phyloP scores from a whole-genome alignment of 2,113 vertebrate species.

The Neodon shergylaensis region DNA sequence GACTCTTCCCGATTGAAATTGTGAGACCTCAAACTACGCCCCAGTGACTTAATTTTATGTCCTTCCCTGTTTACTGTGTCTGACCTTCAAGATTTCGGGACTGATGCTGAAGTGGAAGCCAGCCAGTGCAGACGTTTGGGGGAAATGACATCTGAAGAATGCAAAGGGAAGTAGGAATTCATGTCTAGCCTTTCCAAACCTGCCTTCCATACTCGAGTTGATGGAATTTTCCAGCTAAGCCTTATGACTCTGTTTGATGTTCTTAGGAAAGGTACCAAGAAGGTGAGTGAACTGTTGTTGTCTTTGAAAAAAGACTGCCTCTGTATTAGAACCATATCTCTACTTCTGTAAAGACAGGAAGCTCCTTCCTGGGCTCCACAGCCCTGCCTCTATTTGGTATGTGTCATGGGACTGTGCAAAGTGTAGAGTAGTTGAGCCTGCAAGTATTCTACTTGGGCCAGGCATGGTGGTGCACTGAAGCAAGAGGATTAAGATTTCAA shows the following conservation, averaged over 20 bases:
- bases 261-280: constrained; percentile 67
- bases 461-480: background rate
- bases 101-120: constrained; percentile 60
- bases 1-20: constrained; percentile 54
- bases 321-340: background rate
- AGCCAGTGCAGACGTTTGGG: constrained; percentile 58
- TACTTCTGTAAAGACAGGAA: background rate
- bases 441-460: background rate
- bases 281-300: constrained; percentile 77
- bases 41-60: constrained; percentile 74
- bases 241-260: constrained; percentile 60
- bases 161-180: constrained; percentile 63
- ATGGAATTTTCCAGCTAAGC: constrained; percentile 62
- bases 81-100: constrained; percentile 68
- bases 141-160: constrained; percentile 70
- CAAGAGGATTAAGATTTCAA: background rate
- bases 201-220: constrained; percentile 45
- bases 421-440: background rate
- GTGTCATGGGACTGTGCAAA: background rate
- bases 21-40: constrained; percentile 39
- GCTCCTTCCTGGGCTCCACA: background rate
- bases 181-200: constrained; percentile 63
- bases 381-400: background rate
- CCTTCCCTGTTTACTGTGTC: constrained; percentile 79
- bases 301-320: constrained; percentile 32